Evolutionary conservation across 2,888 invertebrate species (phyloP).

Genomic region (Chaitophorus viminalis): DNA sequence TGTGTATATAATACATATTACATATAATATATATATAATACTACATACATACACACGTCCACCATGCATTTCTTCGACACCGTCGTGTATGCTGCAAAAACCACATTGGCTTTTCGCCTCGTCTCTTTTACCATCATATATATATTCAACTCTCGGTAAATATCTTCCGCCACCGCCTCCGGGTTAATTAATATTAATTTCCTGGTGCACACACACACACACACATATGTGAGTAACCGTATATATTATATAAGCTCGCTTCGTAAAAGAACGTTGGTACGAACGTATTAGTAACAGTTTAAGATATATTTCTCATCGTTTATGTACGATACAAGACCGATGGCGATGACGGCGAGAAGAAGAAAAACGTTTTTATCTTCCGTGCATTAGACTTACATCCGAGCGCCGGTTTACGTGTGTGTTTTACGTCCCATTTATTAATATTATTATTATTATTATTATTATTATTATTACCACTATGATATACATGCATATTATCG

Average conservation of each 20-base stretch:
- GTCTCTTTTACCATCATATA: neutral
- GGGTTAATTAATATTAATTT: conserved; percentile 61
- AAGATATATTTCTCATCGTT: neutral
- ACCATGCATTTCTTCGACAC: neutral
- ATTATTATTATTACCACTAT: too few species aligned
- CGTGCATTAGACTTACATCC: neutral
- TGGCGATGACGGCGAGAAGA: neutral
- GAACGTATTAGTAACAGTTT: neutral
- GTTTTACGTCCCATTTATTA: neutral
- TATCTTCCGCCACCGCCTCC: conserved; percentile 27
- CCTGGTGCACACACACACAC: neutral
- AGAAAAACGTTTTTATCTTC: conserved; percentile 1
- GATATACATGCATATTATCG: neutral
- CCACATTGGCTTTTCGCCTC: conserved; percentile 44
- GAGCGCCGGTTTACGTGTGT: neutral
- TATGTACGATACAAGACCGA: neutral
- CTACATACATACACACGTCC: neutral
- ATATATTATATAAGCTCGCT: neutral
- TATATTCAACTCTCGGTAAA: conserved; percentile 10
- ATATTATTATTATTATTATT: neutral
- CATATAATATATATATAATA: neutral
- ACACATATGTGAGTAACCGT: neutral
- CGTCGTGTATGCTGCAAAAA: conserved; percentile 32
- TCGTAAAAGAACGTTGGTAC: neutral
- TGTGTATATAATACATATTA: neutral